A percentile compares a stretch with the other conserved stretches of the same genome.
These are phyloP conservation scores for Hermetia illucens DNA, from an alignment of 1,140 invertebrate genomes.

Conservation along the genomic window DNA sequence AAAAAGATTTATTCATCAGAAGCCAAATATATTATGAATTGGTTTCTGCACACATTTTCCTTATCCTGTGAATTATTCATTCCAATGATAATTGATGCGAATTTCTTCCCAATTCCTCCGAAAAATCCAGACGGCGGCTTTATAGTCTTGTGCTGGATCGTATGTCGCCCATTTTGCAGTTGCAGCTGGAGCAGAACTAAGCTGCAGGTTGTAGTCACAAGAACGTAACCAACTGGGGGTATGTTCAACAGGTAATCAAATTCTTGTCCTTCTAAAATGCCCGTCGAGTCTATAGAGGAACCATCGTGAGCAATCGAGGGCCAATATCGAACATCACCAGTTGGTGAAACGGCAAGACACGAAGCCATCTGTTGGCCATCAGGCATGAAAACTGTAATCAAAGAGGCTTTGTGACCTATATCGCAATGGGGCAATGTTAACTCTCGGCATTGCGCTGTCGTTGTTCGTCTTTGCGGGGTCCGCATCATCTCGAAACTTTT, in stretches of 20 bases:
- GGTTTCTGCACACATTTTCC: slow-evolving; percentile 50
- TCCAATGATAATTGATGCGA: slow-evolving; percentile 80
- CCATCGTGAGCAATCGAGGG: slow-evolving; percentile 76
- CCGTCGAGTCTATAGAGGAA: slow-evolving; percentile 66
- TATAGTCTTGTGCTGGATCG: slow-evolving; percentile 53
- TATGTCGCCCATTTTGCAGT: slow-evolving; percentile 43
- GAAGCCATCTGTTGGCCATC: slow-evolving; percentile 60
- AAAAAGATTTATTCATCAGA: no score
- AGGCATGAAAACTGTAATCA: slow-evolving; percentile 64
- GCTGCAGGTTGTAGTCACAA: slow-evolving; percentile 84
- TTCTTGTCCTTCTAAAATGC: slow-evolving; percentile 71
- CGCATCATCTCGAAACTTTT: slow-evolving; percentile 3
- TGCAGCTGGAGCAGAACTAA: slow-evolving; percentile 60
- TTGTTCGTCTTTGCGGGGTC: slow-evolving; percentile 27
- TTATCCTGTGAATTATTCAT: slow-evolving; percentile 50
- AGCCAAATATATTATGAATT: no score
- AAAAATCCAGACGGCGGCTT: slow-evolving; percentile 71
- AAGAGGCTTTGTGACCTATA: slow-evolving; percentile 77
- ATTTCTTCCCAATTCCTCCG: slow-evolving; percentile 68
- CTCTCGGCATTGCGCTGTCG: slow-evolving; percentile 53
- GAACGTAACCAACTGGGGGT: slow-evolving; percentile 59
- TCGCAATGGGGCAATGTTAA: slow-evolving; percentile 81
- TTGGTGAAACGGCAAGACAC: slow-evolving; percentile 84
- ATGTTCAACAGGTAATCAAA: slow-evolving; percentile 61
- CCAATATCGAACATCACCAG: slow-evolving; percentile 87